Evolutionary conservation across 2,113 vertebrate species (phyloP).

Genomic region (Oncorhynchus masou): DNA sequence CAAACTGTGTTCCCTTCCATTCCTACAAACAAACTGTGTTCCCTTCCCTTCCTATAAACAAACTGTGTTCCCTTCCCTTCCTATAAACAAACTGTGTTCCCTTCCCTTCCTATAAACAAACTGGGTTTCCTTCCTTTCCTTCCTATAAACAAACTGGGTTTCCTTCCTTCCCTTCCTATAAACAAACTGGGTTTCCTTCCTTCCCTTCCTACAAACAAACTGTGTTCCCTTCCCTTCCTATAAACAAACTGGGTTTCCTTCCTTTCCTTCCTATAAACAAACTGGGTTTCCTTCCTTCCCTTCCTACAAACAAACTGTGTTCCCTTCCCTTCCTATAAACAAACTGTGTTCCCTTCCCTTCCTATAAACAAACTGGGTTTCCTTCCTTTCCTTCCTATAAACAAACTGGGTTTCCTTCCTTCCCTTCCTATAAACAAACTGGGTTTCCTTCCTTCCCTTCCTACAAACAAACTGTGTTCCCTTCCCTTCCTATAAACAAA

Average conservation of each 20-base stretch:
- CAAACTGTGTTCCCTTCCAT: conserved; percentile 44
- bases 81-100: conserved; percentile 34
- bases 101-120: conserved; percentile 39
- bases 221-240: conserved; percentile 43
- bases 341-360: too few species aligned
- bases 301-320: conserved; percentile 38
- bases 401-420: conserved; percentile 39
- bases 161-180: conserved; percentile 32
- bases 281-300: conserved; percentile 35
- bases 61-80: conserved; percentile 44
- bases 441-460: conserved; percentile 37
- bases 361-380: conserved; percentile 36
- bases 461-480: conserved; percentile 33
- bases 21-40: conserved; percentile 34
- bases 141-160: conserved; percentile 35
- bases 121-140: conserved; percentile 38
- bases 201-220: conserved; percentile 33
- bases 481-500: too few species aligned
- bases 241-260: conserved; percentile 36
- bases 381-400: conserved; percentile 32
- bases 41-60: conserved; percentile 36
- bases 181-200: conserved; percentile 41
- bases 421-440: conserved; percentile 34
- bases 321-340: conserved; percentile 28
- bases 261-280: conserved; percentile 30